Conservation (phyloP, 2,797 vertebrate genomes). For the Spheniscus humboldti region DNA sequence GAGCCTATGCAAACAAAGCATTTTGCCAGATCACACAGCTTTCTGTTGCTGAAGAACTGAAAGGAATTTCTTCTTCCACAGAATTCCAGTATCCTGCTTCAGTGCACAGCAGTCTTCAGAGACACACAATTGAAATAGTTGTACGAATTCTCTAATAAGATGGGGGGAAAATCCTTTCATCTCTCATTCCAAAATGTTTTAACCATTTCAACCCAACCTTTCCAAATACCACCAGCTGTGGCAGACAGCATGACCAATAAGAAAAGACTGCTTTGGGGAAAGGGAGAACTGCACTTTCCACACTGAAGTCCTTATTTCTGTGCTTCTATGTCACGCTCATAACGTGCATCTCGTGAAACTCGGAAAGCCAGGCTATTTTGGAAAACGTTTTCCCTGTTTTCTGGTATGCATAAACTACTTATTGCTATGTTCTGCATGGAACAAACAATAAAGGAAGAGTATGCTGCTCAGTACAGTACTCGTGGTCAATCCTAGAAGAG, state of each 20-base stretch:
- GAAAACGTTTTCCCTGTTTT: not conserved
- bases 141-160: not conserved
- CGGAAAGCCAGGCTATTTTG: not conserved
- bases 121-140: not conserved
- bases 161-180: not conserved
- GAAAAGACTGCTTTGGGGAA: not conserved
- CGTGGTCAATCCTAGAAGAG: not conserved
- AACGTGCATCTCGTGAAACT: not conserved
- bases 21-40: not conserved
- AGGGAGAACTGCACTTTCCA: not conserved
- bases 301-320: not conserved
- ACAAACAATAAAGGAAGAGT: not conserved
- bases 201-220: not conserved
- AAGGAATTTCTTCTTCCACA: not conserved
- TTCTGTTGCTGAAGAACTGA: not conserved
- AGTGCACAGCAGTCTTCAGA: not conserved
- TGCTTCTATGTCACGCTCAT: not conserved
- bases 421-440: not conserved
- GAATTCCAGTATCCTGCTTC: not conserved
- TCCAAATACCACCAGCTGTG: not conserved
- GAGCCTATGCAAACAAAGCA: not conserved
- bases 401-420: not conserved
- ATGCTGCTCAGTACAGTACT: not conserved
- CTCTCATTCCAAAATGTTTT: not conserved
- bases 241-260: not conserved